Conservation (phyloP, 2,113 vertebrate species). For the Tricholaema leucomelas region DNA sequence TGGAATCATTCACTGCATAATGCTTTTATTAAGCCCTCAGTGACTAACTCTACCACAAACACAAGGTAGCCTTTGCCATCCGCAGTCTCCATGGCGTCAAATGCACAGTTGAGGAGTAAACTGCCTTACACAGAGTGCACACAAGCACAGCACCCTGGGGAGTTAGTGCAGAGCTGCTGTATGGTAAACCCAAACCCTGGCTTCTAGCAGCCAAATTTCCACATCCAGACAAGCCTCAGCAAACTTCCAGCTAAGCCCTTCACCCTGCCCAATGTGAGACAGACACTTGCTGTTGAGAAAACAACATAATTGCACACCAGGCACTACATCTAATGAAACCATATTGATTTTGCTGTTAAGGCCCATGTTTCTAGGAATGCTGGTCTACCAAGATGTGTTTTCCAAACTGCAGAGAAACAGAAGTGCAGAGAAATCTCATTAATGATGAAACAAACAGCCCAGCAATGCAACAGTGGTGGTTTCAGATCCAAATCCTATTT, state of each 20-base stretch:
- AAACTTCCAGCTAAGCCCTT: not conserved
- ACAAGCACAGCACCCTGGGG: not conserved
- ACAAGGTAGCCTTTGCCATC: not conserved
- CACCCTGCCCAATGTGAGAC: not conserved
- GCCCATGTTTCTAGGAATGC: not conserved
- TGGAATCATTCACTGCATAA: not conserved
- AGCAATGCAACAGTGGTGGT: not conserved
- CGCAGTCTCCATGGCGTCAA: not conserved
- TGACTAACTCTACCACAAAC: not conserved
- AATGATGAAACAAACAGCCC: not conserved
- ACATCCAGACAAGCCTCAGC: not conserved
- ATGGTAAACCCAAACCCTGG: not conserved
- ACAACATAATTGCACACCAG: not conserved
- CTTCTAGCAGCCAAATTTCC: not conserved
- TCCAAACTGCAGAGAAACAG: not conserved
- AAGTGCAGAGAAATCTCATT: not conserved
- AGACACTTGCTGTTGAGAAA: not conserved
- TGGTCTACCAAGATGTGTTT: not conserved
- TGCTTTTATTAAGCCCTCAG: not conserved
- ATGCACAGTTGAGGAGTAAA: not conserved
- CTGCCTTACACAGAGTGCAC: fast-evolving
- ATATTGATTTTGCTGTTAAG: not conserved
- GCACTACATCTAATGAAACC: not conserved
- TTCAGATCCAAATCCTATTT: not conserved
- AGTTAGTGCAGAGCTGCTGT: not conserved